Evolutionary conservation across 2,797 vertebrate genomes (phyloP).

Genomic region (Gymnocypris eckloni): DNA sequence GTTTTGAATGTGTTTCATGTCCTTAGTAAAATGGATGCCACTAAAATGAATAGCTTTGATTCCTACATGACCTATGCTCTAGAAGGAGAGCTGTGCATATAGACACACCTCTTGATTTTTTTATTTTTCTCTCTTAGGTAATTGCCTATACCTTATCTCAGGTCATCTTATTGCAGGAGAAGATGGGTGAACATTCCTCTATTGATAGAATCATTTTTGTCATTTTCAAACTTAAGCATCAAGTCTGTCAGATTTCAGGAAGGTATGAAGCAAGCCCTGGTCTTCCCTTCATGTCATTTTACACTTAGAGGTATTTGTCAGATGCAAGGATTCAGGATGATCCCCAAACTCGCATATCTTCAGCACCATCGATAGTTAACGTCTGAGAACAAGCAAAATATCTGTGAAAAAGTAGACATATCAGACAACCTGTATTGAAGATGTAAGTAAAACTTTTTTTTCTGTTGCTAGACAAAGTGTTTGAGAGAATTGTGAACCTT

Average conservation of each 20-base stretch:
- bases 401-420: constrained; percentile 79
- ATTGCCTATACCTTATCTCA: constrained; percentile 53
- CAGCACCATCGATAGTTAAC: constrained; percentile 71
- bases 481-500: constrained; percentile 83
- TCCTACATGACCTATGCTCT: not conserved
- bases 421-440: constrained; percentile 76
- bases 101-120: not conserved
- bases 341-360: constrained; percentile 70
- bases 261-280: constrained; percentile 69
- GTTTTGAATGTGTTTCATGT: constrained; percentile 41
- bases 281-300: constrained; percentile 74
- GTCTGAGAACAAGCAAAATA: constrained; percentile 74
- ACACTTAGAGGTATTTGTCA: constrained; percentile 74
- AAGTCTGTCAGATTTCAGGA: constrained; percentile 48
- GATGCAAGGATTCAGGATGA: constrained; percentile 70
- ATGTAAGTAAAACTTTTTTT: constrained; percentile 75
- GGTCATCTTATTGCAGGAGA: constrained; percentile 49
- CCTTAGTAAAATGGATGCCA: constrained; percentile 36
- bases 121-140: not conserved
- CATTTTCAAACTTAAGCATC: not conserved
- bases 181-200: constrained; percentile 29
- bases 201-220: constrained; percentile 14
- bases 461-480: constrained; percentile 81
- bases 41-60: not conserved
- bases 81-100: constrained; percentile 12